These are phyloP conservation scores for Zaprionus kolodkinae DNA, from an alignment of 1,140 invertebrate species.

Conservation along the genomic window DNA sequence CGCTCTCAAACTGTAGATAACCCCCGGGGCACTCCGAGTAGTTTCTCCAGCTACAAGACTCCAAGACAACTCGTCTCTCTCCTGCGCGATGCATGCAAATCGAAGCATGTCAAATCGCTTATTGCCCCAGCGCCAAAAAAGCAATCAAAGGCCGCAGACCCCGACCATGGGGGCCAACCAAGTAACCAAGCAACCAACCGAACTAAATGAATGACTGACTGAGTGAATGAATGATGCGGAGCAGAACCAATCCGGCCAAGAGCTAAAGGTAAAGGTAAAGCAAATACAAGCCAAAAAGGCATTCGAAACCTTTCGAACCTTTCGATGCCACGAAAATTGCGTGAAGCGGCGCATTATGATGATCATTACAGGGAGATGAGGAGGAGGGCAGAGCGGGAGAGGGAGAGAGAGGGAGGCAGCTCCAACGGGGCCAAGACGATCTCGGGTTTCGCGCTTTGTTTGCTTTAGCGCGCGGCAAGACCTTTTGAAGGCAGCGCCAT, in stretches of 20 bases:
- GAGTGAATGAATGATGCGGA: constrained; percentile 47
- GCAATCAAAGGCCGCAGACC: constrained; percentile 62
- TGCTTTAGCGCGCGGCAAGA: constrained; percentile 48
- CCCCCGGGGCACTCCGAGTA: neutral
- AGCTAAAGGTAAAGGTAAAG: constrained; percentile 25
- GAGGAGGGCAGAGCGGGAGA: neutral
- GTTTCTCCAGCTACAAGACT: neutral
- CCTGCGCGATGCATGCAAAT: constrained; percentile 47
- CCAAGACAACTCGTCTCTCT: constrained; percentile 6
- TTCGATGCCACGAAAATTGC: constrained; percentile 63
- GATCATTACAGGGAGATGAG: constrained; percentile 49
- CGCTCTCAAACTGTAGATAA: constrained; percentile 3
- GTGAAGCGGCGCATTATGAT: constrained; percentile 70
- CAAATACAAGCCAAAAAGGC: constrained; percentile 46
- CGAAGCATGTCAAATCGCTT: constrained; percentile 56
- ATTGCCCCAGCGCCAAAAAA: constrained; percentile 51
- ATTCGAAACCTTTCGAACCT: constrained; percentile 71
- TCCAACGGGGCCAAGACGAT: constrained; percentile 26
- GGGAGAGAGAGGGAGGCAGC: neutral
- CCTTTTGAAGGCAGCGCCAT: constrained; percentile 45
- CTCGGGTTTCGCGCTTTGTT: constrained; percentile 59
- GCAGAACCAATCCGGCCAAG: constrained; percentile 49
- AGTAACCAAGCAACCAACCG: too few species aligned
- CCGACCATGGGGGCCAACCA: constrained; percentile 31
- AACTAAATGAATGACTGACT: constrained; percentile 42